Conservation (phyloP, 2,797 vertebrate species). For the Pipistrellus kuhlii region DNA sequence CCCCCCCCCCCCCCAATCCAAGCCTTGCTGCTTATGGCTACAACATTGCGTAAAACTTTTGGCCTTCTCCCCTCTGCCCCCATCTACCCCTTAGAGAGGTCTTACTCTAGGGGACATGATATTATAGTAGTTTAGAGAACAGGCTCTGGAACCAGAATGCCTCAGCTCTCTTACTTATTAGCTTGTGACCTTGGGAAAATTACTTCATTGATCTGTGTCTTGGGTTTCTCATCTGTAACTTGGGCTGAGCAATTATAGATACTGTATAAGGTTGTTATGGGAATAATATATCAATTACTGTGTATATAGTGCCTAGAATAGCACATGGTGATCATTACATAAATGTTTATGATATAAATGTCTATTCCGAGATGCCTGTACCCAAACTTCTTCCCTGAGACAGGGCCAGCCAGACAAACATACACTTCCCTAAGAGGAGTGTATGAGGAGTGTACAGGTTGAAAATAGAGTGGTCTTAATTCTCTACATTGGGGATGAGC, state of each 20-base stretch:
- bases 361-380: neutral
- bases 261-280: neutral
- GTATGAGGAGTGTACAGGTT: neutral
- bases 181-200: neutral
- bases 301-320: neutral
- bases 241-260: neutral
- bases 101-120: neutral
- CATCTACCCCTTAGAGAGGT: neutral
- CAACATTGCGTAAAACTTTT: neutral
- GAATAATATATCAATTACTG: slow-evolving; percentile 7
- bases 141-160: neutral
- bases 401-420: neutral
- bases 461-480: neutral
- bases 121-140: neutral
- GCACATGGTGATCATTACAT: neutral
- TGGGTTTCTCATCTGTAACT: slow-evolving; percentile 25
- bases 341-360: slow-evolving; percentile 55
- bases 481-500: neutral
- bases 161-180: neutral
- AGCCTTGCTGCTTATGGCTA: neutral
- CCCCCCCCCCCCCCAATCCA: neutral
- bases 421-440: neutral
- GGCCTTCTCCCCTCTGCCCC: neutral
- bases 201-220: neutral
- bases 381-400: neutral